Evolutionary conservation across 2,113 vertebrate genomes (phyloP).

Genomic region (Cygnus buccinator): DNA sequence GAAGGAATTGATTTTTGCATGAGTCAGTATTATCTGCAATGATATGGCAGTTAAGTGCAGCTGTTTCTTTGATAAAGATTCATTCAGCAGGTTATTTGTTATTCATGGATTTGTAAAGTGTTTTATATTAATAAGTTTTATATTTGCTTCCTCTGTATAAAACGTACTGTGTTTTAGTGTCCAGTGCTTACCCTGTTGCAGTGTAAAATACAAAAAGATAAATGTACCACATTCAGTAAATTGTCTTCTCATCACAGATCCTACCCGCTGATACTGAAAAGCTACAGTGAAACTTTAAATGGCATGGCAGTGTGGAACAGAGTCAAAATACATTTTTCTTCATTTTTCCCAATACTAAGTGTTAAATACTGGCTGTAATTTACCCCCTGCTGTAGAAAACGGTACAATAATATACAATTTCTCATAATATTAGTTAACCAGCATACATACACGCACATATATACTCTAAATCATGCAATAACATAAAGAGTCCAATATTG

Average conservation of each 20-base stretch:
- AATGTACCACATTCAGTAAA: background rate
- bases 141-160: background rate
- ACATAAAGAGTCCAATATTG: background rate
- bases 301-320: background rate
- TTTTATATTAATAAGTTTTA: background rate
- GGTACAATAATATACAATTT: background rate
- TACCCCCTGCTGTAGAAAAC: background rate
- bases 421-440: background rate
- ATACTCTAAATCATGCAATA: background rate
- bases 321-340: background rate
- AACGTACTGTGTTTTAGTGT: background rate
- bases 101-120: background rate
- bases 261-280: constrained; percentile 1
- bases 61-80: background rate
- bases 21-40: background rate
- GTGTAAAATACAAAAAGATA: background rate
- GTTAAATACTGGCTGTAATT: background rate
- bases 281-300: background rate
- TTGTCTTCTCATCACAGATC: background rate
- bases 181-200: background rate
- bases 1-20: background rate
- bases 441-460: background rate
- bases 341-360: background rate
- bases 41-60: background rate
- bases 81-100: background rate